phyloP scores from a whole-genome alignment of 2,797 vertebrate genomes.

The Characodon lateralis region DNA sequence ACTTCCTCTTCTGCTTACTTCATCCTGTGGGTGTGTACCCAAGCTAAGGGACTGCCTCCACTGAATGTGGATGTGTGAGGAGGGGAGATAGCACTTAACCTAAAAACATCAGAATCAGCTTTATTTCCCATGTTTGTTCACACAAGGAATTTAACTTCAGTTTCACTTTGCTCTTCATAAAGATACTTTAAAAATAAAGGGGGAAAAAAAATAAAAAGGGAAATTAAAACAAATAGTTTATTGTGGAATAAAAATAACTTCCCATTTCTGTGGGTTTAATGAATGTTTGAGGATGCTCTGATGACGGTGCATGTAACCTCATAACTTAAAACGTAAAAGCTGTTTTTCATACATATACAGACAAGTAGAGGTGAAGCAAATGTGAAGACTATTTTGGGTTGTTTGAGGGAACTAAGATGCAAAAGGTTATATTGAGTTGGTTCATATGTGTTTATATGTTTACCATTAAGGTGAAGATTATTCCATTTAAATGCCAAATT shows the following conservation, averaged over 20 bases:
- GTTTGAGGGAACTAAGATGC: not conserved
- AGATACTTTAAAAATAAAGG: too few relatives aligned
- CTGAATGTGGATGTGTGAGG: constrained; percentile 6
- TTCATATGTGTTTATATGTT: not conserved
- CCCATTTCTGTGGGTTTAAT: not conserved
- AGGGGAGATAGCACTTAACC: not conserved
- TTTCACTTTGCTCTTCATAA: too few relatives aligned
- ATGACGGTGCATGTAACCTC: constrained; percentile 2
- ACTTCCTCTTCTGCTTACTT: constrained; percentile 57
- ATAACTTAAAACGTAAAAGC: not conserved
- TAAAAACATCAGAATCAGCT: not conserved
- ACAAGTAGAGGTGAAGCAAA: not conserved
- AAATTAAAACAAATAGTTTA: too few relatives aligned
- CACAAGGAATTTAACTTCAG: too few relatives aligned
- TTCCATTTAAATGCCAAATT: not conserved
- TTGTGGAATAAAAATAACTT: not conserved
- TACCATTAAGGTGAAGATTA: not conserved
- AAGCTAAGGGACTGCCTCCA: constrained; percentile 50
- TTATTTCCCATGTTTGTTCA: not conserved
- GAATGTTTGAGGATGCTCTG: not conserved
- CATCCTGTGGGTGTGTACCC: constrained; percentile 53
- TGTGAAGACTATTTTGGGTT: not conserved
- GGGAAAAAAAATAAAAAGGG: too few relatives aligned
- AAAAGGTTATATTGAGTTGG: not conserved
- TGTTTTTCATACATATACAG: not conserved